Conservation (phyloP, 2,888 invertebrate species). For the Smittia aterrima region DNA sequence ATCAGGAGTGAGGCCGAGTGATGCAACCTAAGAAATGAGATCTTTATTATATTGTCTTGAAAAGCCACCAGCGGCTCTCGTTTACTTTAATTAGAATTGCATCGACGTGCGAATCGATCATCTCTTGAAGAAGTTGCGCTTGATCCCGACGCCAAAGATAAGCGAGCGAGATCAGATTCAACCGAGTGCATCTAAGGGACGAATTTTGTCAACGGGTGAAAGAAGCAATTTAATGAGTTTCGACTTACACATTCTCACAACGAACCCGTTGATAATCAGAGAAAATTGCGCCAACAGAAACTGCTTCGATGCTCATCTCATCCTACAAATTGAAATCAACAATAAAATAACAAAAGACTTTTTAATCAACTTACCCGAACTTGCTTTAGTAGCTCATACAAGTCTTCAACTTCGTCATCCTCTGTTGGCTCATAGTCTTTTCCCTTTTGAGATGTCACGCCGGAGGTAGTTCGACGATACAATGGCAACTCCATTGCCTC, state of each 20-base stretch:
- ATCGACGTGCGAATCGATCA: conserved; percentile 89
- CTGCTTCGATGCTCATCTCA: conserved; percentile 79
- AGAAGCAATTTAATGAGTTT: neutral
- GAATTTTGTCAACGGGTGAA: neutral
- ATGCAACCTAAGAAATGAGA: conserved; percentile 59
- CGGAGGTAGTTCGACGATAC: conserved; percentile 79
- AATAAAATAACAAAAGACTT: no score
- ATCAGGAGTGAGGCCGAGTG: conserved; percentile 82
- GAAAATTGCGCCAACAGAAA: conserved; percentile 95
- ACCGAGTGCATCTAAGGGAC: conserved; percentile 80
- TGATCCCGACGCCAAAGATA: conserved; percentile 98
- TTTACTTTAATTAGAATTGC: conserved; percentile 94
- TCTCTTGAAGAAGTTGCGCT: conserved; percentile 88
- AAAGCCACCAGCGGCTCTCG: conserved; percentile 19
- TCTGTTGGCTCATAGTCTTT: conserved; percentile 76
- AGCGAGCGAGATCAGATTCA: conserved; percentile 84
- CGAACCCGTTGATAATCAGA: conserved; percentile 98
- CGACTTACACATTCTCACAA: conserved; percentile 92
- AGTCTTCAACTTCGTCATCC: conserved; percentile 96
- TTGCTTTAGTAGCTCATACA: conserved; percentile 72
- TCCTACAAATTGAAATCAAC: conserved; percentile 54
- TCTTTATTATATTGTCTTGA: conserved; percentile 49
- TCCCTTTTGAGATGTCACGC: conserved; percentile 75
- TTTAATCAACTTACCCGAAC: conserved; percentile 46
- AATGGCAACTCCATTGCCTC: conserved; percentile 92